Evolutionary conservation across 1,140 invertebrate species (phyloP).

Genomic region (Elymnias hypermnestra): DNA sequence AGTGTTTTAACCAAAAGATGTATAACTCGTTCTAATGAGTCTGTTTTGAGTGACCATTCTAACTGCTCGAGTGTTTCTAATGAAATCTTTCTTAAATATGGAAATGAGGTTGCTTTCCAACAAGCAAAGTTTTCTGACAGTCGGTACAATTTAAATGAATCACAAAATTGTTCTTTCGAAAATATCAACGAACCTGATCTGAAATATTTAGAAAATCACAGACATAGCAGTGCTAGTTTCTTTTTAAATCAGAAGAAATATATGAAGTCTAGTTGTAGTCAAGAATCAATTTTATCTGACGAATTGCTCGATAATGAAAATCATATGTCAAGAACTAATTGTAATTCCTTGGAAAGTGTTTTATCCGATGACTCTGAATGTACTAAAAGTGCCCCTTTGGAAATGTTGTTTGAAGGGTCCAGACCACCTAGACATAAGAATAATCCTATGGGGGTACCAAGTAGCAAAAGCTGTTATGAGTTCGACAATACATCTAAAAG

Average conservation of each 20-base stretch:
- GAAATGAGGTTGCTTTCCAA: conserved; percentile 69
- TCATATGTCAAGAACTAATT: conserved; percentile 77
- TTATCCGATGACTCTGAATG: conserved; percentile 86
- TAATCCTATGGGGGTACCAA: conserved; percentile 46
- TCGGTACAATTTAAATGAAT: conserved; percentile 66
- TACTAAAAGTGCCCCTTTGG: conserved; percentile 85
- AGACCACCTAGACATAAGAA: conserved; percentile 48
- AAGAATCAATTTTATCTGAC: conserved; percentile 86
- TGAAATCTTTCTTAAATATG: conserved; percentile 73
- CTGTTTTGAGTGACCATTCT: conserved; percentile 70
- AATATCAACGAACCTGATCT: conserved; percentile 66
- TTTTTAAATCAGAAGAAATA: conserved; percentile 79
- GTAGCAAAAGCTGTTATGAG: conserved; percentile 73
- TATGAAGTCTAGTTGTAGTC: conserved; percentile 77
- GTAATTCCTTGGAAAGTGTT: conserved; percentile 87
- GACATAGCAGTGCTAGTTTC: conserved; percentile 80
- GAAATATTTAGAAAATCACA: conserved; percentile 68
- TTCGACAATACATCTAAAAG: conserved; percentile 77
- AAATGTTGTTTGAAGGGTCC: conserved; percentile 79
- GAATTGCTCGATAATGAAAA: conserved; percentile 79
- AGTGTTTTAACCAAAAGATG: conserved; percentile 71
- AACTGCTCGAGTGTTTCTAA: conserved; percentile 74
- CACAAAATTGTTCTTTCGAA: conserved; percentile 70
- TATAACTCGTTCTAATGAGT: conserved; percentile 71
- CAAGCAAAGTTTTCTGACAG: conserved; percentile 61